Conservation (phyloP, 2,797 vertebrate genomes). For the Tarsius wallacei region DNA sequence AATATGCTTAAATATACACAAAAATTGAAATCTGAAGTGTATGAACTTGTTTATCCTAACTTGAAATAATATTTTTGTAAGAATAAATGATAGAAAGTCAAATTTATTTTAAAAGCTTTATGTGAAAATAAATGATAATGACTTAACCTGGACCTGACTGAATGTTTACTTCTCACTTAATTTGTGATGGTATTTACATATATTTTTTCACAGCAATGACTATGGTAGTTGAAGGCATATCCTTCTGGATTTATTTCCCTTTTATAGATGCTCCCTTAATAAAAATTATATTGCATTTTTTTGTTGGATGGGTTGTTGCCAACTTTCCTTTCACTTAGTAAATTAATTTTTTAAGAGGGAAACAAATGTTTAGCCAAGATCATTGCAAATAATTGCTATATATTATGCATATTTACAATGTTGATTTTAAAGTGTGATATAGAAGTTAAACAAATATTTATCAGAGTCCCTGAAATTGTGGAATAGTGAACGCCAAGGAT, state of each 20-base stretch:
- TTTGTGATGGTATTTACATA: not conserved
- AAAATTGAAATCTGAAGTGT: constrained; percentile 55
- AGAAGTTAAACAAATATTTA: not conserved
- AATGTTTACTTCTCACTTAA: not conserved
- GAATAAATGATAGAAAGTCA: constrained; percentile 47
- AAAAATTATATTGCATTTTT: constrained; percentile 51
- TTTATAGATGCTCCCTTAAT: constrained; percentile 35
- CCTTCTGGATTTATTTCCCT: not conserved
- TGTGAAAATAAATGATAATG: constrained; percentile 51
- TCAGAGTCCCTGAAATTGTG: not conserved
- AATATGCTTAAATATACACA: constrained; percentile 33
- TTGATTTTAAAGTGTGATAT: constrained; percentile 6
- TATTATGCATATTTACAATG: not conserved
- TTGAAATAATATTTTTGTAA: not conserved
- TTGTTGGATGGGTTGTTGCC: not conserved
- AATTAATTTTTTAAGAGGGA: constrained; percentile 57
- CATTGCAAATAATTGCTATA: not conserved
- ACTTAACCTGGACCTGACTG: not conserved
- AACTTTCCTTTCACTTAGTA: constrained; percentile 49
- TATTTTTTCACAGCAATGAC: constrained; percentile 53
- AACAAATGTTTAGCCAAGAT: not conserved
- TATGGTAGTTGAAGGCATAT: not conserved
- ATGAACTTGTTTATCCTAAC: constrained; percentile 1
- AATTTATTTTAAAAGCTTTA: constrained; percentile 29
- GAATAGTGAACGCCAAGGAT: not conserved